These are phyloP conservation scores for Prinia subflava DNA, from an alignment of 2,113 vertebrate genomes.

Conservation along the genomic window DNA sequence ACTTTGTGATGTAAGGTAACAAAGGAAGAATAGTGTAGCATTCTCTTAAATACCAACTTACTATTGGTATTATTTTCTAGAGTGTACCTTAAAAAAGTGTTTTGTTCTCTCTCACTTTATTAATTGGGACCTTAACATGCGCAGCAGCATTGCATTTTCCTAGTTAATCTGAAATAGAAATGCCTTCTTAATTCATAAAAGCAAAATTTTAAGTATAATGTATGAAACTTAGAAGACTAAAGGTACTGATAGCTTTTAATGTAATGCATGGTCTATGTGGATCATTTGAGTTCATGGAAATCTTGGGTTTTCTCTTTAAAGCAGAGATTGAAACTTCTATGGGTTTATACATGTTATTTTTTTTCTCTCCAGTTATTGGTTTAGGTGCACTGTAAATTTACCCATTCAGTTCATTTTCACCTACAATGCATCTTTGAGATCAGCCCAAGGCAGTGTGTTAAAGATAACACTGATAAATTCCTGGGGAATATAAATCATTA, in stretches of 20 bases:
- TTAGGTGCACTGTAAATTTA: not conserved
- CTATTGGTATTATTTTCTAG: not conserved
- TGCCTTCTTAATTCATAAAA: not conserved
- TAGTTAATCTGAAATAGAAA: not conserved
- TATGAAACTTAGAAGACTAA: not conserved
- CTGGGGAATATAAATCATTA: not conserved
- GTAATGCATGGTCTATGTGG: not conserved
- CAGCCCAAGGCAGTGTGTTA: not conserved
- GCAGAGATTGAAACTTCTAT: not conserved
- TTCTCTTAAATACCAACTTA: not conserved
- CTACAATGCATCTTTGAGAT: not conserved
- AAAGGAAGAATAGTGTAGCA: not conserved
- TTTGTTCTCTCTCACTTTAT: not conserved
- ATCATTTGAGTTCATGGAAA: not conserved
- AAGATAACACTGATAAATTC: not conserved
- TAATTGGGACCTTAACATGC: not conserved
- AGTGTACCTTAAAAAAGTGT: not conserved
- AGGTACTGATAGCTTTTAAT: not conserved
- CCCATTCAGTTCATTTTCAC: not conserved
- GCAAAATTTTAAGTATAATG: not conserved
- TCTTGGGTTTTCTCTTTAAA: not conserved
- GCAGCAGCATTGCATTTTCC: not conserved
- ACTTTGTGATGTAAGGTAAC: not conserved
- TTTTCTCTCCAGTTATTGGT: not conserved
- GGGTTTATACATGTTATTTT: not conserved